Evolutionary conservation across 1,140 invertebrate genomes (phyloP).

Genomic region (Cherax quadricarinatus): DNA sequence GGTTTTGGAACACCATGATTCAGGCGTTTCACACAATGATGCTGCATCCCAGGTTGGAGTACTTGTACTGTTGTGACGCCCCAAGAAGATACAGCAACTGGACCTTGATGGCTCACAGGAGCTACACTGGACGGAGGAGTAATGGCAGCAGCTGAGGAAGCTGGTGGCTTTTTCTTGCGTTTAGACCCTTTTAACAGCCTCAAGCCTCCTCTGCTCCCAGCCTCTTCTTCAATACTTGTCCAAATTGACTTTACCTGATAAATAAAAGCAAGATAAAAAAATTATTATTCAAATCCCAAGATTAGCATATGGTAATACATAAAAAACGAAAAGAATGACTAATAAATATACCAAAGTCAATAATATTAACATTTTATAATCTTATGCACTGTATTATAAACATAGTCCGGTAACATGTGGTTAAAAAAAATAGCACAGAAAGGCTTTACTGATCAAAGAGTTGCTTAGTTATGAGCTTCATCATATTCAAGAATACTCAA

Average conservation of each 20-base stretch:
- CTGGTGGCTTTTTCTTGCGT: slow-evolving; percentile 36
- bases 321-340: too few relatives aligned
- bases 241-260: slow-evolving; percentile 64
- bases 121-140: slow-evolving; percentile 14
- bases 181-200: slow-evolving; percentile 41
- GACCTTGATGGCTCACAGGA: not conserved
- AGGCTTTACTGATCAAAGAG: too few relatives aligned
- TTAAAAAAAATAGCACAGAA: too few relatives aligned
- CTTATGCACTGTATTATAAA: too few relatives aligned
- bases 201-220: slow-evolving; percentile 27
- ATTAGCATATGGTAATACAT: too few relatives aligned
- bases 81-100: not conserved
- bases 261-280: not conserved
- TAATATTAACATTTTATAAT: too few relatives aligned
- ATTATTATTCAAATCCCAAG: not conserved
- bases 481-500: too few relatives aligned
- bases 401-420: too few relatives aligned
- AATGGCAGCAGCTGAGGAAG: not conserved
- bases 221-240: slow-evolving; percentile 66
- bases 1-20: slow-evolving; percentile 12
- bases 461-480: too few relatives aligned
- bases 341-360: too few relatives aligned
- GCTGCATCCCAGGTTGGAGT: slow-evolving; percentile 16
- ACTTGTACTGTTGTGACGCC: not conserved
- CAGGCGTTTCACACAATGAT: slow-evolving; percentile 54